These are phyloP conservation scores for Nerophis ophidion DNA, from an alignment of 2,113 vertebrate species.

Conservation along the genomic window DNA sequence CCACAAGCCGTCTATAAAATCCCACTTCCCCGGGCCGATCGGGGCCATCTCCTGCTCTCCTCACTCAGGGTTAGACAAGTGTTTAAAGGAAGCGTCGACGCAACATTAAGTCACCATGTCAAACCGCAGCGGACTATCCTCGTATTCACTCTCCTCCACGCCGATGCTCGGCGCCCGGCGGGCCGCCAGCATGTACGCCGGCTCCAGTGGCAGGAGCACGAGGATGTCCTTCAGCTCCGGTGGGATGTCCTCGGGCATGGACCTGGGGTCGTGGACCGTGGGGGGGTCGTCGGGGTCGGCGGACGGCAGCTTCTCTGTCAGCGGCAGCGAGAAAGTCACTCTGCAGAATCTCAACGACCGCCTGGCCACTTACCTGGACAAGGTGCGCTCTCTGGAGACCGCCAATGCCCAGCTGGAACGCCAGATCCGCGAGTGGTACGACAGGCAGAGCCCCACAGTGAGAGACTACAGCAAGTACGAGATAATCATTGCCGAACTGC, in stretches of 20 bases:
- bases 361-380: conserved; percentile 66
- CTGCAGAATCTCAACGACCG: conserved; percentile 79
- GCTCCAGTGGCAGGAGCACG: conserved; percentile 32
- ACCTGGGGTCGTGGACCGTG: background rate
- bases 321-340: conserved; percentile 56
- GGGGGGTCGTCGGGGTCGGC: background rate
- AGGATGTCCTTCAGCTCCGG: conserved; percentile 51
- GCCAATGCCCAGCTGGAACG: conserved; percentile 64
- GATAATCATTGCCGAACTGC: conserved; percentile 55
- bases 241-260: conserved; percentile 29
- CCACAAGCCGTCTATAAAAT: conserved; percentile 32
- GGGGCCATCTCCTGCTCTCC: conserved; percentile 17
- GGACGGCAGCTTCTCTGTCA: background rate
- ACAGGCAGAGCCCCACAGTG: conserved; percentile 35
- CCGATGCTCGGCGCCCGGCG: background rate
- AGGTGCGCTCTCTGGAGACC: conserved; percentile 69
- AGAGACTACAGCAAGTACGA: conserved; percentile 68
- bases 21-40: background rate
- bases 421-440: conserved; percentile 72
- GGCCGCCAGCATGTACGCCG: conserved; percentile 53
- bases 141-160: conserved; percentile 20
- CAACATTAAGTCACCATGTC: conserved; percentile 21
- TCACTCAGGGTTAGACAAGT: background rate
- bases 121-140: background rate
- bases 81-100: background rate